Percentiles rank a stretch among this genome's conserved stretches.
phyloP scores from a whole-genome alignment of 1,140 invertebrate species.

The Sesamia nonagrioides region DNA sequence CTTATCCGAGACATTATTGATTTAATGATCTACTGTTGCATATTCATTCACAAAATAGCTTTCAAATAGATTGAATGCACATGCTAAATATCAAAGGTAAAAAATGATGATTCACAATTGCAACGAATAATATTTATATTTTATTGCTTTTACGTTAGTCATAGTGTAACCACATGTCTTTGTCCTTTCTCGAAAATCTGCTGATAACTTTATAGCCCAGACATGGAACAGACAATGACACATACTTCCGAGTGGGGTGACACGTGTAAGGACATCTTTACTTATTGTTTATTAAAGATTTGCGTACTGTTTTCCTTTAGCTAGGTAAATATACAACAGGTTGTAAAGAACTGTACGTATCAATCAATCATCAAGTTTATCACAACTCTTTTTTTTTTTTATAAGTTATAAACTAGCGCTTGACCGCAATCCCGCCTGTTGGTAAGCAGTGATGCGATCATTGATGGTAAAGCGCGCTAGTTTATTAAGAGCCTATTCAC shows the following conservation, averaged over 20 bases:
- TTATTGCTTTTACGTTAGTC: conserved; percentile 70
- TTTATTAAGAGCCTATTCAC: too few species aligned
- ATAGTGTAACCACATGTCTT: conserved; percentile 69
- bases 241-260: conserved; percentile 51
- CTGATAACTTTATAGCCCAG: conserved; percentile 67
- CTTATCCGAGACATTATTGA: neutral
- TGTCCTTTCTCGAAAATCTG: conserved; percentile 71
- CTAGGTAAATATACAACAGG: neutral
- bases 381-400: neutral
- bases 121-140: conserved; percentile 63
- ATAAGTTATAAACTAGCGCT: too few species aligned
- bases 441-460: too few species aligned
- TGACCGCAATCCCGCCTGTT: too few species aligned
- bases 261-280: conserved; percentile 50
- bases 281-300: conserved; percentile 50
- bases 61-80: neutral
- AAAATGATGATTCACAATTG: conserved; percentile 63
- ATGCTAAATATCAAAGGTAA: conserved; percentile 21
- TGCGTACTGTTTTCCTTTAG: neutral
- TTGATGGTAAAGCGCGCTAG: too few species aligned
- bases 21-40: neutral
- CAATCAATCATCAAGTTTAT: conserved; percentile 1
- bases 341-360: neutral
- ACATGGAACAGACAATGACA: conserved; percentile 65
- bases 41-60: neutral